phyloP scores from a whole-genome alignment of 2,888 invertebrate species.

The Cataglyphis cursor region DNA sequence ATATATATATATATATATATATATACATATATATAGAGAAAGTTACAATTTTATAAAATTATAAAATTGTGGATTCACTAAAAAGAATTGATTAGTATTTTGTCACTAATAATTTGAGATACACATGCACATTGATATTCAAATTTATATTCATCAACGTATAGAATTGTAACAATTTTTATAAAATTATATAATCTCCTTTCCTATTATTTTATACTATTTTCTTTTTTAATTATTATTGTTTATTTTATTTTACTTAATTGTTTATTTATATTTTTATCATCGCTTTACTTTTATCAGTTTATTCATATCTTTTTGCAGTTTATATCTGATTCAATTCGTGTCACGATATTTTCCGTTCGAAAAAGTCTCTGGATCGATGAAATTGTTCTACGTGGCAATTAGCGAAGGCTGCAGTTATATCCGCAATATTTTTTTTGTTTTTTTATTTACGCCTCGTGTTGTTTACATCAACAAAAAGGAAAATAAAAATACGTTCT shows the following conservation, averaged over 20 bases:
- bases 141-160: background rate
- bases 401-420: background rate
- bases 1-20: too few relatives aligned
- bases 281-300: background rate
- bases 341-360: background rate
- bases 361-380: background rate
- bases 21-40: too few relatives aligned
- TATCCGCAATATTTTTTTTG: constrained; percentile 2
- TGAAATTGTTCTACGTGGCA: background rate
- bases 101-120: background rate
- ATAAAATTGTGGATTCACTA: background rate
- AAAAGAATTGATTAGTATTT: background rate
- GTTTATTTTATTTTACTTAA: background rate
- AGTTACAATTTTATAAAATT: background rate
- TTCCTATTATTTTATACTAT: background rate
- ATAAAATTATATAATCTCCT: background rate
- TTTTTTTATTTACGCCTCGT: background rate
- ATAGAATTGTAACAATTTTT: constrained; percentile 13
- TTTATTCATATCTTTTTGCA: background rate
- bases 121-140: background rate
- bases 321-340: background rate
- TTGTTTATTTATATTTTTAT: constrained; percentile 5
- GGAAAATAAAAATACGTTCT: background rate
- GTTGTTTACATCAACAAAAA: background rate
- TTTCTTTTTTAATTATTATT: background rate